phyloP scores from a whole-genome alignment of 2,888 invertebrate genomes.

The Folsomia manolachei region DNA sequence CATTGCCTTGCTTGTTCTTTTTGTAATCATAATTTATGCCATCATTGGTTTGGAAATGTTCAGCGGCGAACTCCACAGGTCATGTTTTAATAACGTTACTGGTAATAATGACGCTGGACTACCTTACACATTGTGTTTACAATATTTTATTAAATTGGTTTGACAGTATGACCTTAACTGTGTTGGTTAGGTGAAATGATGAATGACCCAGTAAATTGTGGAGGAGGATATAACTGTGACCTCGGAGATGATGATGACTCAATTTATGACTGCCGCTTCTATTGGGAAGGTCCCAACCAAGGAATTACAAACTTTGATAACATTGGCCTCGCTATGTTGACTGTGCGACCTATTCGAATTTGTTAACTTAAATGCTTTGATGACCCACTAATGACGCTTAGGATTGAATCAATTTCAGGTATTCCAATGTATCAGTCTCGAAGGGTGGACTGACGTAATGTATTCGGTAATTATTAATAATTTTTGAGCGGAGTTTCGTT shows the following conservation, averaged over 20 bases:
- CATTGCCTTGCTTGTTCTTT: conserved; percentile 49
- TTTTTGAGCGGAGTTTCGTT: neutral
- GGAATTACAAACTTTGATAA: conserved; percentile 66
- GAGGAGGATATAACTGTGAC: conserved; percentile 52
- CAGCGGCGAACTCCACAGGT: conserved; percentile 60
- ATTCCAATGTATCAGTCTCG: conserved; percentile 64
- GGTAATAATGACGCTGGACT: conserved; percentile 51
- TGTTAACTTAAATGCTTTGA: no score
- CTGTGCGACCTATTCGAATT: no score
- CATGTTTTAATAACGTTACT: conserved; percentile 57
- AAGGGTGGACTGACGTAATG: conserved; percentile 63
- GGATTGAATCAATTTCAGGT: no score
- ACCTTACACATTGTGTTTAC: no score
- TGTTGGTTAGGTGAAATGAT: conserved; percentile 53
- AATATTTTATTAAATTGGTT: neutral
- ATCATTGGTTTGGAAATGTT: conserved; percentile 55
- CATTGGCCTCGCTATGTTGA: conserved; percentile 64
- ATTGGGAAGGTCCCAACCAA: conserved; percentile 57
- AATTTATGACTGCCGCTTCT: conserved; percentile 50
- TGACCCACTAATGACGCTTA: no score
- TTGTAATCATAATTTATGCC: conserved; percentile 50
- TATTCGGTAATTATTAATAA: conserved; percentile 56
- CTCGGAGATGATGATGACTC: conserved; percentile 23
- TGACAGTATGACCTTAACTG: neutral
- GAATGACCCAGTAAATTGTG: conserved; percentile 57